Conservation (phyloP, 2,888 invertebrate genomes). For the Tineola bisselliella region DNA sequence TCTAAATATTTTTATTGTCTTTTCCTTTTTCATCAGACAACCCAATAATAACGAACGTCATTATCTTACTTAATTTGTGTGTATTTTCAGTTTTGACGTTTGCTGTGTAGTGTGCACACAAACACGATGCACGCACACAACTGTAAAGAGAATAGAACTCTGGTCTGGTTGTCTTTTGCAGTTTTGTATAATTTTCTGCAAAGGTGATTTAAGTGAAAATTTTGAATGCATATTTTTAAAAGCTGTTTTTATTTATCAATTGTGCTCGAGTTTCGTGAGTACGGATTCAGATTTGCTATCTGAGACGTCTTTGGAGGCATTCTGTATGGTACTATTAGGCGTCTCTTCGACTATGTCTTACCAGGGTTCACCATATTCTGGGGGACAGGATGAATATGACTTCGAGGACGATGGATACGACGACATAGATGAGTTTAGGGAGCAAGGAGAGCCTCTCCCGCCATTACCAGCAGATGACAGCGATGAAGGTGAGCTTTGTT, state of each 20-base stretch:
- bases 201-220: not conserved
- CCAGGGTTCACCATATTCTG: slow-evolving; percentile 74
- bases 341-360: slow-evolving; percentile 71
- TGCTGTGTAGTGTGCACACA: not conserved
- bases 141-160: not conserved
- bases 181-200: not conserved
- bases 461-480: slow-evolving; percentile 70
- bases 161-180: not conserved
- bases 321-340: slow-evolving; percentile 67
- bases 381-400: slow-evolving; percentile 76
- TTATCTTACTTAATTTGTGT: not conserved
- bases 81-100: not conserved
- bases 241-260: slow-evolving; percentile 35
- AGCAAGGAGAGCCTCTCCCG: slow-evolving; percentile 66
- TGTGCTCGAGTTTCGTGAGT: slow-evolving; percentile 26
- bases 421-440: slow-evolving; percentile 74
- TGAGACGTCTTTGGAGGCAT: slow-evolving; percentile 26
- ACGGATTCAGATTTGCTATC: slow-evolving; percentile 42
- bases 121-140: not conserved
- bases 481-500: slow-evolving; percentile 66
- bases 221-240: slow-evolving; percentile 54
- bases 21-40: not conserved
- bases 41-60: not conserved
- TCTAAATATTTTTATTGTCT: too few species aligned
- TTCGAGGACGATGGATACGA: slow-evolving; percentile 79